Base-by-base conservation (phyloP, 53 echinoderm and acorn worm genomes). In the Holothuria scabra region DNA sequence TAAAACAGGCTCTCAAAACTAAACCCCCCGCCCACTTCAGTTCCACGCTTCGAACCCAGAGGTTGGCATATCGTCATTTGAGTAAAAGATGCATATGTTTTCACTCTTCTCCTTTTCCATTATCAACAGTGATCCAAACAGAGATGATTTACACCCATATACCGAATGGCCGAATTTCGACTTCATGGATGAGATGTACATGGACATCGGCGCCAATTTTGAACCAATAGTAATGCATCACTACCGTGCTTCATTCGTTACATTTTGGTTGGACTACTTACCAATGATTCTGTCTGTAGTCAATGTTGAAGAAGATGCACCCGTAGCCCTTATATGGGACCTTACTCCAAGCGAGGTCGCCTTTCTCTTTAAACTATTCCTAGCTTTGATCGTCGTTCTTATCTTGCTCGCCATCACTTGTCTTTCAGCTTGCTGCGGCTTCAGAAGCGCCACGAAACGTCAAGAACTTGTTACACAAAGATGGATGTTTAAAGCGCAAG, bases 401-500 rank as follows among this genome's bases (percentile, higher is more conserved):
- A 5, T 34, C 14, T 19, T 19, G 9, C 2, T 68, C 34, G 20
- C 35, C 38, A 19, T 68, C 22, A 19, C 30, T 20, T 29, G 31
- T 21, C 33, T 68, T 5, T 20, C 69, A 13, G 69, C 38, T 10
- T 68, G 69, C 21, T 68, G 69, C 16, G 69, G 69, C 12, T 35
- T 33, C 35, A 68, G n/a, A 20, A 34, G 20, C 34, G 22, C 34
- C 13, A 13, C 30, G 11, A 68, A 68, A 20, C 28, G 69, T 10
- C 35, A 29, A 20, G 35, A 33, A 10, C 33, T 68, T 9, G 30
- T n/a, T 5, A 68, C 69, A 33, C 69, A 68, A 32, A 34, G 38
- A 9, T 68, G 69, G 69, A 68, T 68, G 69, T 68, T 68, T 12
- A 68, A 68, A 10, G 69, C 69, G 10, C 69, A 68, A 33, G 34